Evolutionary conservation across 2,888 invertebrate species (phyloP).

Genomic region (Pelosia muscerda): DNA sequence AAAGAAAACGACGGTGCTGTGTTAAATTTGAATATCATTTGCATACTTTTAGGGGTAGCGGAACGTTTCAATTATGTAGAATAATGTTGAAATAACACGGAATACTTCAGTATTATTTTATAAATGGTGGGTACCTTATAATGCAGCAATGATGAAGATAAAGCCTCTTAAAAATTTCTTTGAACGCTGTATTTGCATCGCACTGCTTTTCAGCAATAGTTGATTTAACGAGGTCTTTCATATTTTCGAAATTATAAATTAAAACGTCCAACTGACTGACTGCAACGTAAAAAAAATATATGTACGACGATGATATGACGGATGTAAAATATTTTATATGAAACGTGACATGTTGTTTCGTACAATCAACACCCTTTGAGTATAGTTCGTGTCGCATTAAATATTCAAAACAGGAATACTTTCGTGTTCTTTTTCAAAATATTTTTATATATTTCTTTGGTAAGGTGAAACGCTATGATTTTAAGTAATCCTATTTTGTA

Average conservation of each 20-base stretch:
- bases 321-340: conserved; percentile 20
- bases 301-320: too few relatives aligned
- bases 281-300: conserved; percentile 48
- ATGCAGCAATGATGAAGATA: conserved; percentile 61
- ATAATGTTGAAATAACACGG: not conserved
- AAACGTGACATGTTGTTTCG: not conserved
- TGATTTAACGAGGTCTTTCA: conserved; percentile 60
- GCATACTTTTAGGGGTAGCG: not conserved
- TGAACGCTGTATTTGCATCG: conserved; percentile 63
- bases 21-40: conserved; percentile 14
- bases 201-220: conserved; percentile 54
- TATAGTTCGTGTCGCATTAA: not conserved
- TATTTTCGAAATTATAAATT: conserved; percentile 70
- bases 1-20: conserved; percentile 23
- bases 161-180: conserved; percentile 57
- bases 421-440: not conserved
- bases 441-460: conserved; percentile 1
- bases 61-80: not conserved
- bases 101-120: not conserved
- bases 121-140: conserved; percentile 51
- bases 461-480: not conserved
- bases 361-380: not conserved
- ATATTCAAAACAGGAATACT: not conserved
- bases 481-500: conserved; percentile 1
- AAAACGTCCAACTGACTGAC: conserved; percentile 71